Evolutionary conservation across 2,888 invertebrate species (phyloP), one percentile per base, ranked within the genome.

Genomic region (Pedicia rivosa): DNA sequence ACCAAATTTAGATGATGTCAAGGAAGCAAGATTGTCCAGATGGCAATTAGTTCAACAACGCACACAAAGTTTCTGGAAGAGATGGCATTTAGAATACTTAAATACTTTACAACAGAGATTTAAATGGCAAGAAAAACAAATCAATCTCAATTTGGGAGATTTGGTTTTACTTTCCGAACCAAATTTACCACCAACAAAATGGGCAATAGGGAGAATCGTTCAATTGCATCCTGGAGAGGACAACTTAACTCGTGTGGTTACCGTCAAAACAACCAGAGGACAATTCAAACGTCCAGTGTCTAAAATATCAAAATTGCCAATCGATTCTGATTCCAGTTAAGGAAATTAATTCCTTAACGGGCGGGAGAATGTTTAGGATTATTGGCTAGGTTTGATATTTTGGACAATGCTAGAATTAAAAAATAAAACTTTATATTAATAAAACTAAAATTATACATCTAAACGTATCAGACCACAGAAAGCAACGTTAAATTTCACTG

Each of bases 161-260:
- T 14, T 53, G 9, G 52, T 51, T 5, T 27, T 51, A 6, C 13
- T 51, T 7, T 45, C 41, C 13, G 46, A 50, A 12, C 41, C 44
- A n/a, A 41, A 41, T 30, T 17, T 37, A 3, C 45, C 45, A 9
- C 46, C 47, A 15, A 8, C 36, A 2, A 30, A 44, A 10, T 52
- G 51, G 51, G 33, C 27, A 9, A 27, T 48, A 4, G 50, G 43
- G 4, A 27, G 45, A 26, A 40, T 52, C 2, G 13, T 13, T n/a
- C n/a, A n/a, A n/a, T n/a, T n/a, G n/a, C n/a, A n/a, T n/a, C n/a
- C n/a, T n/a, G n/a, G n/a, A n/a, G n/a, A n/a, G n/a, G 48, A 49
- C 33, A 41, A 39, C 2, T 25, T 42, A 4, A 45, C 46, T 4
- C 33, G 48, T 17, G 43, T 44, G 1, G 44, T 40, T 3, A 44